phyloP scores from a whole-genome alignment of 2,888 invertebrate species.

The Clostera curtula region DNA sequence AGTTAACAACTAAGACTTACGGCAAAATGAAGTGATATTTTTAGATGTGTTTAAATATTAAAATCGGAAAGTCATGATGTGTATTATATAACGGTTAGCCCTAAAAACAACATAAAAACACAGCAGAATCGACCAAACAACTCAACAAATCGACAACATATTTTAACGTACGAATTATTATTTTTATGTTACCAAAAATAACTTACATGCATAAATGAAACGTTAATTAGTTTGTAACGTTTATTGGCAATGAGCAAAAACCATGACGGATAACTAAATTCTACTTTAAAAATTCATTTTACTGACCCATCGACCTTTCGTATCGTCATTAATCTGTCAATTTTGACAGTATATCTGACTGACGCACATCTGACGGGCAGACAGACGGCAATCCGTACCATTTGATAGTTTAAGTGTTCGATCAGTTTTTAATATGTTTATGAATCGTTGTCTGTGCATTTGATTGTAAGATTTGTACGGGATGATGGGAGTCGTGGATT shows the following conservation, averaged over 20 bases:
- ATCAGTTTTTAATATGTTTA: too few relatives aligned
- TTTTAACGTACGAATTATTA: constrained; percentile 10
- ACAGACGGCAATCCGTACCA: too few relatives aligned
- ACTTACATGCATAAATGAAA: constrained; percentile 58
- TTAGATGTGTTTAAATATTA: too few relatives aligned
- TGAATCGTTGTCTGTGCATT: too few relatives aligned
- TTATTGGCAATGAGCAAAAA: constrained; percentile 56
- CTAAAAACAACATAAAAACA: constrained; percentile 16
- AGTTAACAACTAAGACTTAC: too few relatives aligned
- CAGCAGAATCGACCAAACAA: constrained; percentile 14
- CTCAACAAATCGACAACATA: constrained; percentile 15
- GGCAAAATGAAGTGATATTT: too few relatives aligned
- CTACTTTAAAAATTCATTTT: constrained; percentile 43
- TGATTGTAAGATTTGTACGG: too few relatives aligned
- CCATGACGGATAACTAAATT: constrained; percentile 52
- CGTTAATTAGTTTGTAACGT: constrained; percentile 38
- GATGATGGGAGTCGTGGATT: too few relatives aligned
- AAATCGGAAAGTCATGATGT: constrained; percentile 4
- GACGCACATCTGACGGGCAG: too few relatives aligned
- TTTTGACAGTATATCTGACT: too few relatives aligned
- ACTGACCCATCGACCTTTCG: constrained; percentile 54
- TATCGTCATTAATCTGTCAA: constrained; percentile 25
- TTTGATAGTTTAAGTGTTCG: too few relatives aligned
- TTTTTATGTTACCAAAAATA: constrained; percentile 21
- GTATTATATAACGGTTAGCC: constrained; percentile 20